These are phyloP conservation scores for Natator depressus DNA, from an alignment of 2,113 vertebrate species.

Conservation along the genomic window DNA sequence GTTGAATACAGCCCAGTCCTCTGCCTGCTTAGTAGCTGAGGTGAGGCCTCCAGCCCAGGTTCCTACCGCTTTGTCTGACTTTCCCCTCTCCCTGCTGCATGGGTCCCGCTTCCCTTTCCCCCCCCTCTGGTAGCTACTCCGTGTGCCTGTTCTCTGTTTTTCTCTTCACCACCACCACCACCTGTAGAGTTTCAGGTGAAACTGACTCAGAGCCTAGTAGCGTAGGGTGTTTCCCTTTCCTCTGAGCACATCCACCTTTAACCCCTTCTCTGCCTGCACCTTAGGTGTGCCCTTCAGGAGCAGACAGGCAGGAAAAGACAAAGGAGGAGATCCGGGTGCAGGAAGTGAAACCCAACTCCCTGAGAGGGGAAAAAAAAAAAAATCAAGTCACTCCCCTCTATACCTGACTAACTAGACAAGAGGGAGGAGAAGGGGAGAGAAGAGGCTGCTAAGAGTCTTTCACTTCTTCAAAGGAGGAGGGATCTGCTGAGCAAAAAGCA, in stretches of 20 bases:
- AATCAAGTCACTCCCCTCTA: constrained; percentile 40
- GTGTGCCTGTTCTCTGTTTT: not conserved
- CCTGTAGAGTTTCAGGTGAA: constrained; percentile 53
- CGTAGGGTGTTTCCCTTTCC: not conserved
- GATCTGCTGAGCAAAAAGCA: not conserved
- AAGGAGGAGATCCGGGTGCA: constrained; percentile 54
- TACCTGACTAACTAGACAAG: constrained; percentile 1
- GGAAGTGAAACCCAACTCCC: constrained; percentile 82
- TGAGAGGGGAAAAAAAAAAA: not conserved
- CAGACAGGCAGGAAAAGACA: constrained; percentile 21
- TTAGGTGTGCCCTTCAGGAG: constrained; percentile 60
- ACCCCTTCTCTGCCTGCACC: constrained; percentile 34
- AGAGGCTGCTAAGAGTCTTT: not conserved
- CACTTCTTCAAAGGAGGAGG: rapidly evolving
- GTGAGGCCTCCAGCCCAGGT: too few species aligned
- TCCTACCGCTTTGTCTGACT: not conserved
- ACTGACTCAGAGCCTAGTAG: constrained; percentile 46
- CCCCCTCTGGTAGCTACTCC: not conserved
- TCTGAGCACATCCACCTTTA: not conserved
- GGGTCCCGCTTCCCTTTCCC: not conserved
- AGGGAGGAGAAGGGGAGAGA: constrained; percentile 41
- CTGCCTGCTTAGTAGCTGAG: not conserved
- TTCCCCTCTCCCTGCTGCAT: not conserved
- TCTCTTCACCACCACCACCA: not conserved
- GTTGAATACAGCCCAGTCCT: not conserved